Conservation (phyloP, 2,888 invertebrate genomes). For the Cryptus viduatorius region DNA sequence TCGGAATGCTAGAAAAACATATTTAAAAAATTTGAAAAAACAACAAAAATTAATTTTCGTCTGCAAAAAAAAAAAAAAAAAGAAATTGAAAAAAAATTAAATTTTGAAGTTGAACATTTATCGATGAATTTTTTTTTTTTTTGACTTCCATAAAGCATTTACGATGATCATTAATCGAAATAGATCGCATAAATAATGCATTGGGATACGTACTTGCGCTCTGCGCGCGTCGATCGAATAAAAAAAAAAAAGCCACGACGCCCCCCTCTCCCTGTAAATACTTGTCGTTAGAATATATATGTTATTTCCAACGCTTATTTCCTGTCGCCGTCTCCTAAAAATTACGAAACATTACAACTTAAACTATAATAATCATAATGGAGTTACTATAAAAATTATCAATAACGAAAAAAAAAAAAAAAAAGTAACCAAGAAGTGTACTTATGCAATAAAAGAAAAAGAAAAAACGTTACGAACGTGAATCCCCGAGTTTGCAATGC, state of each 20-base stretch:
- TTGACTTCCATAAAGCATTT: not conserved
- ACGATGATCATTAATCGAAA: not conserved
- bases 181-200: not conserved
- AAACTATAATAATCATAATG: slow-evolving; percentile 61
- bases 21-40: not conserved
- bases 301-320: slow-evolving; percentile 44
- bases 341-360: slow-evolving; percentile 52
- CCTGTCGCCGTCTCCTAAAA: slow-evolving; percentile 47
- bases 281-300: slow-evolving; percentile 41
- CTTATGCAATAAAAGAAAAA: slow-evolving; percentile 69
- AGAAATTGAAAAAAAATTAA: not conserved
- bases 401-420: slow-evolving; percentile 55
- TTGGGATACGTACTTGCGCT: not conserved
- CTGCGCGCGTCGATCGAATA: not conserved
- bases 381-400: slow-evolving; percentile 69
- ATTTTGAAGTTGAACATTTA: not conserved
- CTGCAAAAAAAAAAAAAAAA: no score
- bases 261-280: slow-evolving; percentile 56
- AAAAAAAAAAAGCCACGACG: not conserved
- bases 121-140: not conserved
- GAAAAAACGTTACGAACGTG: slow-evolving; percentile 62
- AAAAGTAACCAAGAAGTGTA: slow-evolving; percentile 68
- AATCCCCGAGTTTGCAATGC: slow-evolving; percentile 39
- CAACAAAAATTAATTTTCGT: no score
- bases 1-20: no score